Conservation (phyloP, 1,140 invertebrate species). For the Plectrocnemia conspersa region DNA sequence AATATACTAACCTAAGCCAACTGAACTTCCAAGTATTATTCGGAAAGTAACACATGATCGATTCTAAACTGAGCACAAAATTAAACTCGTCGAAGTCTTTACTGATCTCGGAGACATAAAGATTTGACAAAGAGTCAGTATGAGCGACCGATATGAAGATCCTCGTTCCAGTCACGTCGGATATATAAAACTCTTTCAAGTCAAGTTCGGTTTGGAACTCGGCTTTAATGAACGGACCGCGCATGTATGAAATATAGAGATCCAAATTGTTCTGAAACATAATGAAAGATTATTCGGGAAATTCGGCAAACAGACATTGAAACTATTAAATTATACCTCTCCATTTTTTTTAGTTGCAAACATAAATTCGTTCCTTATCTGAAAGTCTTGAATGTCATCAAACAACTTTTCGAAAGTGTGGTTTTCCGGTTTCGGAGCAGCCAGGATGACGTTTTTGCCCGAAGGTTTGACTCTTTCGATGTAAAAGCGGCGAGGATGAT, state of each 20-base stretch:
- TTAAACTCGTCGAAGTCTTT: constrained; percentile 52
- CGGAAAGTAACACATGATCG: constrained; percentile 80
- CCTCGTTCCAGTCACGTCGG: constrained; percentile 74
- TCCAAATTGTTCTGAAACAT: constrained; percentile 61
- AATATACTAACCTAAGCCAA: constrained; percentile 71
- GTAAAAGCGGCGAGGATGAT: constrained; percentile 54
- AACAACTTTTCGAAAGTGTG: constrained; percentile 54
- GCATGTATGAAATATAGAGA: constrained; percentile 72
- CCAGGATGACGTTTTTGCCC: constrained; percentile 57
- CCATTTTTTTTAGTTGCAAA: constrained; percentile 67
- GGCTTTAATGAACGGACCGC: constrained; percentile 64
- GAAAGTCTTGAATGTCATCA: constrained; percentile 71
- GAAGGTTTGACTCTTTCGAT: constrained; percentile 65
- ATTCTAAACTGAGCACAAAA: constrained; percentile 76
- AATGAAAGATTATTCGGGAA: constrained; percentile 13
- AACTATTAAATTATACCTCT: constrained; percentile 42
- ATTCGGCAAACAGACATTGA: background rate
- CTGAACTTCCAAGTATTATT: constrained; percentile 72
- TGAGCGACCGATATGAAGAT: constrained; percentile 82
- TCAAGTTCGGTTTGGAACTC: constrained; percentile 67
- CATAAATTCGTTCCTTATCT: constrained; percentile 77
- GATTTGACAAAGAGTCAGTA: constrained; percentile 64
- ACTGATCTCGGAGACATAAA: constrained; percentile 70
- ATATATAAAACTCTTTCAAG: constrained; percentile 71
- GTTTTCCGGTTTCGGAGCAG: constrained; percentile 46